A percentile compares a stretch with the other conserved stretches of the same genome.
Evolutionary conservation across 2,888 invertebrate genomes (phyloP).

Genomic region (Epinotia demarniana): DNA sequence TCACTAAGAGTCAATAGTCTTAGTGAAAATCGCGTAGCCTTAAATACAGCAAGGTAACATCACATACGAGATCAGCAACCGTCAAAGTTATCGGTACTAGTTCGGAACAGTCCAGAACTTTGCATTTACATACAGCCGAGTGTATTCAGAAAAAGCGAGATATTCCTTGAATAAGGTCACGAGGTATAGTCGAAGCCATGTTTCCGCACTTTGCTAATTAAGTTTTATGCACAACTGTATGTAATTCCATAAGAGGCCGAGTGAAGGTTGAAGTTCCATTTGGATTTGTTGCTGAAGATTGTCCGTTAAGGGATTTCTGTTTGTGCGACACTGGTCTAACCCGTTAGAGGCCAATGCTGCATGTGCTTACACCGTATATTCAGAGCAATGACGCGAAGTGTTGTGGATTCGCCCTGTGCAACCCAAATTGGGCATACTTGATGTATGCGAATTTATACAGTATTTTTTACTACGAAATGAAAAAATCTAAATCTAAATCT

Average conservation of each 20-base stretch:
- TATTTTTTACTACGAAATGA: too few species aligned
- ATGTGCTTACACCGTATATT: too few species aligned
- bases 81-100: neutral
- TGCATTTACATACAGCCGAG: neutral
- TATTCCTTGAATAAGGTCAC: conserved; percentile 43
- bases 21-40: too few species aligned
- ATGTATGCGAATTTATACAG: too few species aligned
- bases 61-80: neutral
- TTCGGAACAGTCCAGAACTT: conserved; percentile 12
- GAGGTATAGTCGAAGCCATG: conserved; percentile 40
- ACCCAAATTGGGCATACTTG: too few species aligned
- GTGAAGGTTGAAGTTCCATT: neutral
- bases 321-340: neutral
- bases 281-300: neutral
- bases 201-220: conserved; percentile 44
- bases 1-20: too few species aligned
- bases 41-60: neutral
- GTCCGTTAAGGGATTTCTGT: neutral
- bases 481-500: too few species aligned
- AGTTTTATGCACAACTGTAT: conserved; percentile 38
- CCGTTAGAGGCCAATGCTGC: too few species aligned
- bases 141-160: conserved; percentile 31
- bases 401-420: too few species aligned
- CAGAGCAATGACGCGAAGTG: too few species aligned
- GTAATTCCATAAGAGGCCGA: conserved; percentile 17